phyloP scores from a whole-genome alignment of 2,113 vertebrate genomes.

The Plotosus lineatus region DNA sequence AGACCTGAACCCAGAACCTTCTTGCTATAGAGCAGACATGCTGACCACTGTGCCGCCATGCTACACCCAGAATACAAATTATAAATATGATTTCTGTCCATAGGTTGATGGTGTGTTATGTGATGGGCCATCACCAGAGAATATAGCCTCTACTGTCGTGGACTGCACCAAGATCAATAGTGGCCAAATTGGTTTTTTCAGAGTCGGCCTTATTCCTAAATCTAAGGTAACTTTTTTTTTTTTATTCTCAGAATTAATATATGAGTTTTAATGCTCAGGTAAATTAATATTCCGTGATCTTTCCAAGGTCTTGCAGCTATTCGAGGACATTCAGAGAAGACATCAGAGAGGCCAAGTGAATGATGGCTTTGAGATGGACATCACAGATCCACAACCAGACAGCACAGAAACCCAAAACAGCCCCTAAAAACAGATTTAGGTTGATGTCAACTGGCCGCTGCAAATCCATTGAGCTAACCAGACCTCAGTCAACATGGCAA shows the following conservation, averaged over 20 bases:
- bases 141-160: slow-evolving; percentile 88
- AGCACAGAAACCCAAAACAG: slow-evolving; percentile 34
- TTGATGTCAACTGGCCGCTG: neutral
- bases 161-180: slow-evolving; percentile 86
- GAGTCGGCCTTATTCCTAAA: slow-evolving; percentile 85
- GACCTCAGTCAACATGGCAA: slow-evolving; percentile 27
- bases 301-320: slow-evolving; percentile 81
- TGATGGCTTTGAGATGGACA: slow-evolving; percentile 66
- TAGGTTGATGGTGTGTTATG: slow-evolving; percentile 88
- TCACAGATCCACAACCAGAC: slow-evolving; percentile 27
- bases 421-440: slow-evolving; percentile 33
- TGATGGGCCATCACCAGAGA: slow-evolving; percentile 86
- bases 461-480: slow-evolving; percentile 2
- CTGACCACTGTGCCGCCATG: too few species aligned
- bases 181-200: slow-evolving; percentile 82
- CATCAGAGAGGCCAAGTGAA: slow-evolving; percentile 63
- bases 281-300: neutral
- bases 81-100: neutral
- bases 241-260: neutral
- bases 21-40: too few species aligned
- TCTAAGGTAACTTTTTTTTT: slow-evolving; percentile 73
- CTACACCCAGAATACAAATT: too few species aligned
- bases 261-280: neutral
- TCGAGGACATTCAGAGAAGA: slow-evolving; percentile 78
- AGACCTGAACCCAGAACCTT: too few species aligned